Conservation (phyloP, 2,888 invertebrate genomes). For the Aporophyla lueneburgensis region DNA sequence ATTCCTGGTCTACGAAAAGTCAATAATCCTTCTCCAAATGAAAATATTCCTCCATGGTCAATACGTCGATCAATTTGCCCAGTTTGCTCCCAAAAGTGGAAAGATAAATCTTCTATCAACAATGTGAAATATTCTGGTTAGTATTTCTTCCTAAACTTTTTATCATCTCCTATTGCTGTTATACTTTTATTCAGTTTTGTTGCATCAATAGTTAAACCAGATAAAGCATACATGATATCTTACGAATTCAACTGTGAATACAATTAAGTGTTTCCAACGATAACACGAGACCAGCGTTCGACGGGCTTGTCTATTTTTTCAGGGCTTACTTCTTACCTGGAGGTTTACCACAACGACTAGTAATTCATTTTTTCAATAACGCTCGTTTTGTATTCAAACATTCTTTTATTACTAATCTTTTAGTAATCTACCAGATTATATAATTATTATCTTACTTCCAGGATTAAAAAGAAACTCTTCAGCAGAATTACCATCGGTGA, state of each 20-base stretch:
- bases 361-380: background rate
- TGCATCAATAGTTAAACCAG: no score
- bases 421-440: background rate
- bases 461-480: slow-evolving; percentile 84
- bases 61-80: slow-evolving; percentile 87
- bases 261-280: background rate
- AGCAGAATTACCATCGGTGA: slow-evolving; percentile 82
- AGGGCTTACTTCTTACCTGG: background rate
- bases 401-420: background rate
- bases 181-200: background rate
- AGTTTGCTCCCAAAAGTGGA: slow-evolving; percentile 88
- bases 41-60: slow-evolving; percentile 83
- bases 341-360: background rate
- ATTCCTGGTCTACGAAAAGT: slow-evolving; percentile 82
- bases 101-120: slow-evolving; percentile 80
- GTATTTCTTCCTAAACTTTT: slow-evolving; percentile 4
- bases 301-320: background rate
- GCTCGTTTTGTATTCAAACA: background rate
- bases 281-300: background rate
- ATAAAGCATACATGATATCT: no score
- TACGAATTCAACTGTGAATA: background rate
- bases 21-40: slow-evolving; percentile 55
- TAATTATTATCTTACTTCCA: slow-evolving; percentile 55
- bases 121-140: slow-evolving; percentile 86
- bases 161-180: background rate